Conservation (phyloP, 2,888 invertebrate genomes). For the Rhaphigaster nebulosa region DNA sequence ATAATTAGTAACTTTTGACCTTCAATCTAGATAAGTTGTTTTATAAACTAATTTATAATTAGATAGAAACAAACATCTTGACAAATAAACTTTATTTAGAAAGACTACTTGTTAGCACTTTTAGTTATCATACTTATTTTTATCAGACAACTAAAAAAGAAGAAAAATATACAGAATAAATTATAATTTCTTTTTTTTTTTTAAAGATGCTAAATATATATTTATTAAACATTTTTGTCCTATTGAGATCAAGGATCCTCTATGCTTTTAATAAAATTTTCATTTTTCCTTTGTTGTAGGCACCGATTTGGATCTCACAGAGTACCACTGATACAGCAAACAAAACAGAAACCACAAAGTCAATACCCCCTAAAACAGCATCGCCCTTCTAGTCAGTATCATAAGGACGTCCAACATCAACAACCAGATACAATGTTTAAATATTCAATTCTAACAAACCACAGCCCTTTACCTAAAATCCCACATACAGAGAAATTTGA, state of each 20-base stretch:
- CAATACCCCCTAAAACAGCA: slow-evolving; percentile 43
- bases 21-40: too few species aligned
- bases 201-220: too few species aligned
- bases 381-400: slow-evolving; percentile 28
- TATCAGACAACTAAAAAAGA: background rate
- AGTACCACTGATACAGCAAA: slow-evolving; percentile 51
- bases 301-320: slow-evolving; percentile 60
- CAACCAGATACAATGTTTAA: background rate
- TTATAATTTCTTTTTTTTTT: background rate
- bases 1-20: too few species aligned
- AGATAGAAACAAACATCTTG: too few species aligned
- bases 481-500: background rate
- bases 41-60: too few species aligned
- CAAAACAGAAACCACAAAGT: slow-evolving; percentile 7
- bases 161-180: background rate
- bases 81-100: too few species aligned
- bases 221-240: background rate
- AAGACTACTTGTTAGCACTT: background rate
- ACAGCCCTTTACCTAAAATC: background rate
- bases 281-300: slow-evolving; percentile 56
- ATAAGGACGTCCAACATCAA: slow-evolving; percentile 16
- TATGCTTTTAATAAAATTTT: background rate
- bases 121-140: background rate
- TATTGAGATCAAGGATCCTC: too few species aligned
- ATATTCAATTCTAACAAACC: slow-evolving; percentile 54